Evolutionary conservation across 1,140 invertebrate species (phyloP), one percentile per base, ranked within the genome.

Genomic region (Lordiphosa stackelbergi): DNA sequence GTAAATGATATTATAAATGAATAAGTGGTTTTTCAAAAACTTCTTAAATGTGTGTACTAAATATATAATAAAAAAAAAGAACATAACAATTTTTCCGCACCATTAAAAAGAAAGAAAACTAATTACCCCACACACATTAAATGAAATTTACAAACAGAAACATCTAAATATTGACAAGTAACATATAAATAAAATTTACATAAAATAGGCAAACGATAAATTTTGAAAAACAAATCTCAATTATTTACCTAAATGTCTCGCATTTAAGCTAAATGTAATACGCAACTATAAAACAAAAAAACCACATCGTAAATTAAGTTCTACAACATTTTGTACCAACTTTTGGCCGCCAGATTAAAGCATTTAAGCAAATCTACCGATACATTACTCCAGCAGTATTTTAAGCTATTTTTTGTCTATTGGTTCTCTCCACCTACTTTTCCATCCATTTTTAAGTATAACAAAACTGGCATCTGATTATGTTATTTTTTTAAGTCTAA

Each of bases 201-300:
- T 69, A 69, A 61, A 19, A 69, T 81, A 79, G 66, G 62, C 66
- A 83, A 72, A 73, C 52, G 31, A 64, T 41, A 52, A 28, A 38
- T 36, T 64, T 59, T 64, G 57, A 63, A 57, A 53, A 66, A 41
- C 31, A 69, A 57, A 77, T 83, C 77, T 83, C 77, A 83, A 83
- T 79, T 79, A 83, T 83, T 83, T 83, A 83, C 77, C 83, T 83
- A 83, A 83, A 83, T 83, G 77, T 83, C 77, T 83, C 77, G 77
- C 72, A 77, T 63, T 63, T 83, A 83, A 83, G 77, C 77, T 83
- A 81, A 83, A 77, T 66, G 78, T 75, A 83, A 66, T 46, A 46
- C 28, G 43, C 43, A 11, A 49, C 60, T 73, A 83, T 31, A 83
- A 81, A 69, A 57, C 52, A 60, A 74, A 40, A 49, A 37, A 12